Percentiles rank a stretch among this genome's conserved stretches.
phyloP scores from a whole-genome alignment of 2,888 invertebrate species.

The Actias luna region DNA sequence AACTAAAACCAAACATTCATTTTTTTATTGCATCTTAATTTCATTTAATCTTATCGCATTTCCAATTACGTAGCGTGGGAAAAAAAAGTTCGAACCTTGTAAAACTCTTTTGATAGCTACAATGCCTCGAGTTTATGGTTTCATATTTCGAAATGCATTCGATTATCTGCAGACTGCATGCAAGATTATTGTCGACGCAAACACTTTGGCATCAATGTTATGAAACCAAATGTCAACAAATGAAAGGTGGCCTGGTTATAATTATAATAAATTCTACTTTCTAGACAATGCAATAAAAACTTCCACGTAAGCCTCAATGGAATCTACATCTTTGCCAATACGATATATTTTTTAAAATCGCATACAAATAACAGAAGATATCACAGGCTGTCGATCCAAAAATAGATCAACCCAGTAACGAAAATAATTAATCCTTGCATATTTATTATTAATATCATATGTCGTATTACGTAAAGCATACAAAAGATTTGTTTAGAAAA shows the following conservation, averaged over 20 bases:
- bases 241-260: constrained; percentile 40
- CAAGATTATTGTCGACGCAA: constrained; percentile 29
- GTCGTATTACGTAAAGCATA: constrained; percentile 25
- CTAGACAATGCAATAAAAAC: constrained; percentile 32
- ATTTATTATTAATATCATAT: constrained; percentile 33
- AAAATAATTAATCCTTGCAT: constrained; percentile 57
- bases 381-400: constrained; percentile 51
- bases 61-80: too few species aligned
- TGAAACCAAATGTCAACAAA: constrained; percentile 60
- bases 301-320: constrained; percentile 32
- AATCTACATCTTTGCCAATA: constrained; percentile 23
- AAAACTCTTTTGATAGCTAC: neutral
- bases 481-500: constrained; percentile 26
- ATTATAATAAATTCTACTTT: constrained; percentile 46
- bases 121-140: neutral
- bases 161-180: neutral
- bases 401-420: constrained; percentile 66
- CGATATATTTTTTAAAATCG: constrained; percentile 33
- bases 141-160: neutral
- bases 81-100: too few species aligned
- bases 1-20: too few species aligned
- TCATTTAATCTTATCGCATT: too few species aligned
- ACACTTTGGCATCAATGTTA: constrained; percentile 38
- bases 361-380: constrained; percentile 41
- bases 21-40: too few species aligned